These are phyloP conservation scores for Eupithecia subfuscata DNA, from an alignment of 2,888 invertebrate genomes.

Conservation along the genomic window DNA sequence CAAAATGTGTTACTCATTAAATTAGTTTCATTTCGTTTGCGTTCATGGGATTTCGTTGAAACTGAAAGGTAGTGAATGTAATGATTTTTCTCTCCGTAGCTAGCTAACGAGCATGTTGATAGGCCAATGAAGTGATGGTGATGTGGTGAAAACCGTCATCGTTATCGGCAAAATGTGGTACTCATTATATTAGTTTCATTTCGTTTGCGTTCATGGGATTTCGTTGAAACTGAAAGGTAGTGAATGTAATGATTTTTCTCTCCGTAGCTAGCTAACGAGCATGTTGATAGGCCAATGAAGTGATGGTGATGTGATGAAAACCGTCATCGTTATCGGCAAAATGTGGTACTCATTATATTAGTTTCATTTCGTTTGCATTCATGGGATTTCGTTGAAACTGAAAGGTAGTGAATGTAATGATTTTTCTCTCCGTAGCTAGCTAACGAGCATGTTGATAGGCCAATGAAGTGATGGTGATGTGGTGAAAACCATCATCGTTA, in stretches of 20 bases:
- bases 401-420: too few relatives aligned
- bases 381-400: not conserved
- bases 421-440: not conserved
- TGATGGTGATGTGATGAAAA: not conserved
- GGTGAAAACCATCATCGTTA: not conserved
- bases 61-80: too few relatives aligned
- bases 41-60: not conserved
- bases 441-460: constrained; percentile 3
- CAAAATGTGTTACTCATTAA: not conserved
- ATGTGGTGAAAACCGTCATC: not conserved
- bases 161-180: not conserved
- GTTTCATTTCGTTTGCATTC: not conserved
- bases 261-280: constrained; percentile 7
- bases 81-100: too few relatives aligned
- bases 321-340: not conserved
- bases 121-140: not conserved
- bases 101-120: constrained; percentile 11
- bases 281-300: not conserved
- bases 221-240: not conserved
- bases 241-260: too few relatives aligned
- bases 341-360: not conserved
- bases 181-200: too few relatives aligned
- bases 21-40: too few relatives aligned
- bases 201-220: not conserved
- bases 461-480: not conserved